These are phyloP conservation scores for Argyresthia albistria DNA, from an alignment of 2,888 invertebrate genomes.

Conservation along the genomic window DNA sequence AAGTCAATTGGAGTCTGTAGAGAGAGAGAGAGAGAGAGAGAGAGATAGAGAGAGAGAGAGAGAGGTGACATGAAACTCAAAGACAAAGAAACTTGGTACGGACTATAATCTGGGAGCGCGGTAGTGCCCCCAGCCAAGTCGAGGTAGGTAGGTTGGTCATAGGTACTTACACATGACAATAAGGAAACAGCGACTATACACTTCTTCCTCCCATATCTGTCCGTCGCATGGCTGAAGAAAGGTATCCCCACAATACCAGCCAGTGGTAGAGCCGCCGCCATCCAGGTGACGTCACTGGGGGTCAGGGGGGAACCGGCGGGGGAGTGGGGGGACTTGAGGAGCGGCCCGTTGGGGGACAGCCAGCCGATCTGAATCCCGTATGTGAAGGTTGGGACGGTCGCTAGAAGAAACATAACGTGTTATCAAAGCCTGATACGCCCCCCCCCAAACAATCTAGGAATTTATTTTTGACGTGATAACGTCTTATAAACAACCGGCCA, in stretches of 20 bases:
- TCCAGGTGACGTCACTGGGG: constrained; percentile 49
- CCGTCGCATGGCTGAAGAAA: constrained; percentile 57
- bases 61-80: too few species aligned
- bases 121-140: too few species aligned
- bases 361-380: constrained; percentile 67
- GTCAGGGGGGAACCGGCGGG: constrained; percentile 39
- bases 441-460: too few species aligned
- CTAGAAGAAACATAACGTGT: constrained; percentile 28
- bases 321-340: constrained; percentile 36
- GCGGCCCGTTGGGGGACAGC: constrained; percentile 60
- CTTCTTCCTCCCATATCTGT: constrained; percentile 56
- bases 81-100: too few species aligned
- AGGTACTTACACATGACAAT: constrained; percentile 58
- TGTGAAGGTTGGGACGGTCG: constrained; percentile 60
- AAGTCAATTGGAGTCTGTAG: too few species aligned
- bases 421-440: too few species aligned
- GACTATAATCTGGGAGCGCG: too few species aligned
- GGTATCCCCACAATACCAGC: constrained; percentile 63
- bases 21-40: too few species aligned
- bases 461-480: not conserved
- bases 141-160: too few species aligned
- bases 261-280: constrained; percentile 63
- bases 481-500: not conserved
- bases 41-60: too few species aligned
- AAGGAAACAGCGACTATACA: constrained; percentile 61